phyloP scores from a whole-genome alignment of 2,888 invertebrate species.

The Papilio elwesi region DNA sequence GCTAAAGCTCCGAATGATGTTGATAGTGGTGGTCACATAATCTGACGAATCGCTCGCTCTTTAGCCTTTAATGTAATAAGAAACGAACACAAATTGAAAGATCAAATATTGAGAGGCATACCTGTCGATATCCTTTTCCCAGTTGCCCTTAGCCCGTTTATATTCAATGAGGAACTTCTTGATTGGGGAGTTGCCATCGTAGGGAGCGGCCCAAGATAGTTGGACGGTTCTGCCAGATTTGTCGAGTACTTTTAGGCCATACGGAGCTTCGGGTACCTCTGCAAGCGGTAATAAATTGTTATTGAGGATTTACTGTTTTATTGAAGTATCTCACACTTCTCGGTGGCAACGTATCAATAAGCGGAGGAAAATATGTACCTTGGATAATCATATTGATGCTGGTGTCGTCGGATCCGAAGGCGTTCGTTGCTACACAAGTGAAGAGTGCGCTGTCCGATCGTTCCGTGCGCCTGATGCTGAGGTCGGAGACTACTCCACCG shows the following conservation, averaged over 20 bases:
- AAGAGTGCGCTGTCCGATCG: conserved; percentile 94
- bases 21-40: too few relatives aligned
- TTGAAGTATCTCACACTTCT: too few relatives aligned
- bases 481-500: conserved; percentile 93
- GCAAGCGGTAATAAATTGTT: conserved; percentile 47
- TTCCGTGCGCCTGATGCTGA: conserved; percentile 95
- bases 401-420: conserved; percentile 97
- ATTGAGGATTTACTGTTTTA: too few relatives aligned
- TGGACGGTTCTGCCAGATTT: conserved; percentile 96
- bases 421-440: conserved; percentile 96
- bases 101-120: conserved; percentile 42
- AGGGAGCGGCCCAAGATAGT: conserved; percentile 95
- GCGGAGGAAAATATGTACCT: conserved; percentile 75
- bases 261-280: conserved; percentile 95
- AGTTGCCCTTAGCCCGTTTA: conserved; percentile 90
- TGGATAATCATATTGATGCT: conserved; percentile 97
- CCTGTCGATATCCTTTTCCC: conserved; percentile 92
- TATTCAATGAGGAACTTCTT: conserved; percentile 95
- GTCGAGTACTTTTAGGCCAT: conserved; percentile 94
- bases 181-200: conserved; percentile 95
- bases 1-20: too few relatives aligned
- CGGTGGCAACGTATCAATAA: too few relatives aligned
- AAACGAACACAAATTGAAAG: too few relatives aligned
- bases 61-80: too few relatives aligned
- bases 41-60: too few relatives aligned